Evolutionary conservation across 2,797 vertebrate genomes (phyloP).

Genomic region (Cheirogaleus major): DNA sequence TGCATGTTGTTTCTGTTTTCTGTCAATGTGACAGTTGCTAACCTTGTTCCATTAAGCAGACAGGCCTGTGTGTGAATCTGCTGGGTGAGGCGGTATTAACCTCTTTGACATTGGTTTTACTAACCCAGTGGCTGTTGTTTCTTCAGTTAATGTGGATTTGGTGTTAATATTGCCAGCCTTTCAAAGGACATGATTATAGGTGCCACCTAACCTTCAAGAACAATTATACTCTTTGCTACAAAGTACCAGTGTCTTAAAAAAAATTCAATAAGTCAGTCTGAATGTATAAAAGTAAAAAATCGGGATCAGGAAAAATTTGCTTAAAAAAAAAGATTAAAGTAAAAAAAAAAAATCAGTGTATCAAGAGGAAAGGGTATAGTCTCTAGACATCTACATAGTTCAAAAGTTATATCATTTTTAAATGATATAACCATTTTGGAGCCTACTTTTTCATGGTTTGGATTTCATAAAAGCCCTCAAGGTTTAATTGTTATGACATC

Average conservation of each 20-base stretch:
- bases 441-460: neutral
- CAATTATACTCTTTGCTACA: constrained; percentile 23
- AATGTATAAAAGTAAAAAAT: neutral
- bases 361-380: neutral
- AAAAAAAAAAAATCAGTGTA: neutral
- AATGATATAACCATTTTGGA: neutral
- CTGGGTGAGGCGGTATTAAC: constrained; percentile 3
- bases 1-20: neutral
- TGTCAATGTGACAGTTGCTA: neutral
- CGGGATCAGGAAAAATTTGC: neutral
- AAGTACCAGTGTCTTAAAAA: constrained; percentile 28
- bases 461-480: neutral
- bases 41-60: constrained; percentile 38
- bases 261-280: neutral
- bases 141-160: constrained; percentile 30
- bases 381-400: neutral
- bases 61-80: constrained; percentile 31
- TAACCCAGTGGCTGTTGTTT: constrained; percentile 19
- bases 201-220: constrained; percentile 40
- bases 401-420: constrained; percentile 1
- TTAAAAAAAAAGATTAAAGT: neutral
- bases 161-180: constrained; percentile 58
- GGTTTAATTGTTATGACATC: constrained; percentile 37
- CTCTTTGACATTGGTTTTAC: constrained; percentile 31
- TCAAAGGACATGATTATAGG: constrained; percentile 28